Conservation (phyloP, 2,888 invertebrate genomes). For the Phyto melanocephala region DNA sequence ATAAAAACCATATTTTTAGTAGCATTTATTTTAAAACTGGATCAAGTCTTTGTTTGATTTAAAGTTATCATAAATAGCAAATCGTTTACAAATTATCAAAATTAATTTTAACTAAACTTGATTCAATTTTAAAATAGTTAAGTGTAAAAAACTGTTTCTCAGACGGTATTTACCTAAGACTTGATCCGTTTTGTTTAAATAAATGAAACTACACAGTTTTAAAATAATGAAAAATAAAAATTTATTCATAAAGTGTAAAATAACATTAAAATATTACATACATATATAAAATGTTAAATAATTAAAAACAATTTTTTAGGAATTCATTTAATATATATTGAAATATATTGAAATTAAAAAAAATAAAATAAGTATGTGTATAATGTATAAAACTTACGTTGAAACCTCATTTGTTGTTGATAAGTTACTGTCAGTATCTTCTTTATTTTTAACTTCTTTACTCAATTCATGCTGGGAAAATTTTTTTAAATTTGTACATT, state of each 20-base stretch:
- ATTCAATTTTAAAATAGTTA: constrained; percentile 54
- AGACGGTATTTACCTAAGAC: constrained; percentile 38
- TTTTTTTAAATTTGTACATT: neutral
- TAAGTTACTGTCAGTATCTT: neutral
- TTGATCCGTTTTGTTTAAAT: constrained; percentile 47
- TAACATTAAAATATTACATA: constrained; percentile 8
- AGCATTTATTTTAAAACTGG: constrained; percentile 56
- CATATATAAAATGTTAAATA: too few species aligned
- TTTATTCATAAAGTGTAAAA: constrained; percentile 47
- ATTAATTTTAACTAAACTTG: constrained; percentile 22
- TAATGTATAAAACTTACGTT: constrained; percentile 46
- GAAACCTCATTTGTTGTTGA: constrained; percentile 30
- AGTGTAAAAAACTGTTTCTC: neutral
- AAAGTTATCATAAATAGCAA: neutral
- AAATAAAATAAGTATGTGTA: neutral
- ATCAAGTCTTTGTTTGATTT: constrained; percentile 33
- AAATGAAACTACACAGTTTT: constrained; percentile 47
- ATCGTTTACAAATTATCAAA: neutral
- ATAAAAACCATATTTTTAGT: neutral
- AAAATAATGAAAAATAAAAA: constrained; percentile 1
- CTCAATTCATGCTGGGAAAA: neutral
- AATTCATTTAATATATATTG: too few species aligned
- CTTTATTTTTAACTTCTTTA: neutral
- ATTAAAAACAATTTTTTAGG: too few species aligned
- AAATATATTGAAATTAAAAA: neutral